These are phyloP conservation scores for Drosophila helvetica DNA, from an alignment of 2,888 invertebrate species.

Conservation along the genomic window DNA sequence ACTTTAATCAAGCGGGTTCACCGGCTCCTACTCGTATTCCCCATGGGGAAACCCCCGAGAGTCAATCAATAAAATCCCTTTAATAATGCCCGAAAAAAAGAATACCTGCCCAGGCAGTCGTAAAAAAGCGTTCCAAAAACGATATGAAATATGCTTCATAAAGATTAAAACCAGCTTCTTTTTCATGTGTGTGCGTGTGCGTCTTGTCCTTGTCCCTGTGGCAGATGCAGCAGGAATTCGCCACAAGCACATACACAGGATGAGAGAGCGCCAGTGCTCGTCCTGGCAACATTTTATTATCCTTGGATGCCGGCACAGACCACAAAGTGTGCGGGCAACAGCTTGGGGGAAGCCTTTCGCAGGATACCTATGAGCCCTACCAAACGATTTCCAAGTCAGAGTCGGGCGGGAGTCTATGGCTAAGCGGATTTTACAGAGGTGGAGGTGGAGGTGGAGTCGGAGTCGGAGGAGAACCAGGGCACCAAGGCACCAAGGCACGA, in stretches of 20 bases:
- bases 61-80: conserved; percentile 43
- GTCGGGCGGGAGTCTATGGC: conserved; percentile 10
- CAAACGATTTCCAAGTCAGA: conserved; percentile 18
- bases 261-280: not conserved
- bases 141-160: conserved; percentile 52
- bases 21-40: conserved; percentile 16
- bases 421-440: conserved; percentile 28
- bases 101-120: conserved; percentile 31
- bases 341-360: conserved; percentile 34
- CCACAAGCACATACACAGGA: conserved; percentile 24
- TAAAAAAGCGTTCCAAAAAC: conserved; percentile 46
- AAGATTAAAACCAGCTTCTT: conserved; percentile 48
- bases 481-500: conserved; percentile 5
- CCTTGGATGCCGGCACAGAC: conserved; percentile 38
- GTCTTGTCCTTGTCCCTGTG: conserved; percentile 2
- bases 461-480: conserved; percentile 1
- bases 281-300: conserved; percentile 40
- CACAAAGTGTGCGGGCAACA: conserved; percentile 41
- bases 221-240: conserved; percentile 38
- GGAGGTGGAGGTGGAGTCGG: conserved; percentile 2
- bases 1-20: conserved; percentile 36
- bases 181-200: conserved; percentile 6
- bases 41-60: conserved; percentile 21
- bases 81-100: conserved; percentile 42
- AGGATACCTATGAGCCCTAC: conserved; percentile 30